Base-by-base conservation (phyloP, 2,888 invertebrate genomes). In the Zaprionus obscuricornis region DNA sequence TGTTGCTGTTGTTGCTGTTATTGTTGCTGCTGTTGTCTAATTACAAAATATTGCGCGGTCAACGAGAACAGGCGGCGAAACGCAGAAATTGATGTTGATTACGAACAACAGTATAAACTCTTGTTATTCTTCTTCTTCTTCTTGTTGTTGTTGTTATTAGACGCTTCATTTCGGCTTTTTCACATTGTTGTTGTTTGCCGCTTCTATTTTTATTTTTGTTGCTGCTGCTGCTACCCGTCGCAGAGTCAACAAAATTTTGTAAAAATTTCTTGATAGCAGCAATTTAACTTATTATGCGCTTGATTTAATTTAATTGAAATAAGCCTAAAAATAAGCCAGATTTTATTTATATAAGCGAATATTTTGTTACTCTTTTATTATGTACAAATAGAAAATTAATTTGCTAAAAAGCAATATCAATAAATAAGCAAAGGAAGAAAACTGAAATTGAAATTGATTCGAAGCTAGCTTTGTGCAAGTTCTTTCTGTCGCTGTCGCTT, bases 71-170 rank as follows among this genome's bases (percentile, higher is more conserved):
- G 47, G 37, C 56, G 39, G 26, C 66, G 34, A 39, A 58, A 51
- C 24, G 37, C 62, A 31, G 64, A 60, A 73, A 76, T 76, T 76
- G 62, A 51, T 70, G 77, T 73, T 83, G 65, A 81, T 81, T 76
- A 68, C 22, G 47, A 13, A 24, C 50, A 64, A 33, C 33, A 20
- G 18, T 29, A 3, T 13, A 27, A 14, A 46, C n/a, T 11, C 10
- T 29, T 34, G 57, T 10, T 17, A 11, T n/a, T 11, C 36, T 26
- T 29, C 6, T 6, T 18, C 14, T 3, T 11, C 2, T 3, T 14
- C 2, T 16, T 5, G 8, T 31, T 34, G 33, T 20, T 16, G 46
- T 4, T 26, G 33, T 24, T 10, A 11, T 24, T 13, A 16, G 13
- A 46, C 22, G 18, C 34, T 14, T 26, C 16, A 13, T 16, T 22